A percentile compares a stretch with the other conserved stretches of the same genome.
Evolutionary conservation across 92 coral and sea anemone genomes (phyloP).

Genomic region (Heliopora coerulea): DNA sequence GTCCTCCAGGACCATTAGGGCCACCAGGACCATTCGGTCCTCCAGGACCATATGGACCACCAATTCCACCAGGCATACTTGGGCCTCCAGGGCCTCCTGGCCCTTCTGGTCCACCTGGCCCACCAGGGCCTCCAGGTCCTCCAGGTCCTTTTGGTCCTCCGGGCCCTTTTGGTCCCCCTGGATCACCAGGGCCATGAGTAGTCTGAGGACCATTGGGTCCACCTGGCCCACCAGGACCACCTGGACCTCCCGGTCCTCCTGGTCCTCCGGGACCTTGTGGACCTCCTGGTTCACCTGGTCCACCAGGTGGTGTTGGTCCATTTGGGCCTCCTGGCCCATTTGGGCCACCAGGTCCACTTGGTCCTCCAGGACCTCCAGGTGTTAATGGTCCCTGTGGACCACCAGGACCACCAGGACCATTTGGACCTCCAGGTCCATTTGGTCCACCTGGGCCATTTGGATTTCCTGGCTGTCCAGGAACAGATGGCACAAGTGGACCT

Average conservation of each 20-base stretch:
- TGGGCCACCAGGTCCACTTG: slow-evolving; percentile 39
- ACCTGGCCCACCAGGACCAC: slow-evolving; percentile 31
- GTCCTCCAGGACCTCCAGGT: slow-evolving; percentile 49
- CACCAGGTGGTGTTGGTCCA: slow-evolving; percentile 23
- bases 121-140: slow-evolving; percentile 55
- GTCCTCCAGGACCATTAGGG: slow-evolving; percentile 7
- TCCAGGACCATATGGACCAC: slow-evolving; percentile 76
- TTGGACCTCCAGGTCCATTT: slow-evolving; percentile 82
- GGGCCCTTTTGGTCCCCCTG: slow-evolving; percentile 29
- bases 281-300: slow-evolving; percentile 39
- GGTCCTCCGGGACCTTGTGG: slow-evolving; percentile 32
- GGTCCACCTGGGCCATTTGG: slow-evolving; percentile 84
- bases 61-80: slow-evolving; percentile 52
- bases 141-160: slow-evolving; percentile 44
- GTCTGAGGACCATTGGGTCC: slow-evolving; percentile 48
- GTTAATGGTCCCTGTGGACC: slow-evolving; percentile 28
- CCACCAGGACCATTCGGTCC: slow-evolving; percentile 85
- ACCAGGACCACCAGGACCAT: slow-evolving; percentile 61
- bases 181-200: slow-evolving; percentile 39
- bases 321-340: slow-evolving; percentile 15
- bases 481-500: slow-evolving; percentile 46
- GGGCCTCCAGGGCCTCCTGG: slow-evolving; percentile 63
- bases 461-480: slow-evolving; percentile 57
- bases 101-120: slow-evolving; percentile 68
- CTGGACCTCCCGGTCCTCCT: slow-evolving; percentile 16